Base-by-base conservation (phyloP, 2,888 invertebrate species). In the Drosophila paramelanica region DNA sequence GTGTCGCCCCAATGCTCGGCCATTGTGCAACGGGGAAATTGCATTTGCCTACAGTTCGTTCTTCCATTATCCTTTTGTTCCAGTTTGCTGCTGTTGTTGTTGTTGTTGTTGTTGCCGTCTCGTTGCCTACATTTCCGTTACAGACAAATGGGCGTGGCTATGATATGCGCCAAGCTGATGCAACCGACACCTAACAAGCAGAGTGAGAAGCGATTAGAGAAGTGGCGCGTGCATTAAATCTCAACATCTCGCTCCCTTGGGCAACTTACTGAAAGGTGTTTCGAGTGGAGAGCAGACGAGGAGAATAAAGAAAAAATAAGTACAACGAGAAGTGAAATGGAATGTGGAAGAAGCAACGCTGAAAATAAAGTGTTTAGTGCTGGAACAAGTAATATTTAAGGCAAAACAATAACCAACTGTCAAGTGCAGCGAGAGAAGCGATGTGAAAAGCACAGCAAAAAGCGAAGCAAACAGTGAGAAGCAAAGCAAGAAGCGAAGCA, bases 111-210 rank as follows among this genome's bases (percentile, higher is more conserved):
- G 41, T 20, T 59, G 55, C 64, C 56, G 56, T 55, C 66, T 83
- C 56, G 56, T 51, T 76, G 73, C 64, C 85, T 73, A 83, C 80
- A 85, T 81, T 85, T 83, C 83, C 88, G 88, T 38, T 42, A 57
- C 80, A 88, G 88, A 85, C 88, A 77, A 68, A 55, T 64, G 67
- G 77, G 79, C 74, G 76, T 73, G 78, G 67, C 74, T 31, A 23
- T n/a, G 49, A 6, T 53, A 76, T 66, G 51, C 77, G 45, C 23
- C 47, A 5, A 36, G 27, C 31, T 20, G 7, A 8, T 17, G 60
- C 56, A 64, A 71, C 57, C 47, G 71, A 61, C 60, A 61, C 51
- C 38, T 47, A 60, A 56, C 49, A 47, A 20, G 33, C 8, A 39
- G 42, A 11, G 41, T n/a, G 39, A 50, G 31, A 49, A 72, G 55